Percentiles rank a stretch among this genome's conserved stretches.
These are phyloP conservation scores for Formica aserva DNA, from an alignment of 2,888 invertebrate species.

Conservation along the genomic window DNA sequence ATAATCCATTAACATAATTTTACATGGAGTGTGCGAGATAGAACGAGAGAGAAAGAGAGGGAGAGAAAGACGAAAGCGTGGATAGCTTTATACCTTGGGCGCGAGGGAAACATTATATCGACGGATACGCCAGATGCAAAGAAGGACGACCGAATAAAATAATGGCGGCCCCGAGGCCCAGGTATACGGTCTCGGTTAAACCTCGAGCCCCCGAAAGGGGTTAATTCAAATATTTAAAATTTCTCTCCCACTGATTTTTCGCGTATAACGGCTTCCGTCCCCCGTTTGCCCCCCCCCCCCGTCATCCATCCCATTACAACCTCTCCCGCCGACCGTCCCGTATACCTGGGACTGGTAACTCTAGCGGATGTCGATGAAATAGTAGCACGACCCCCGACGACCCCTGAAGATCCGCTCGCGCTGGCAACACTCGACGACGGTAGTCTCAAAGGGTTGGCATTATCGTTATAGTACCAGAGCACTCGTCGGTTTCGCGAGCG, in stretches of 20 bases:
- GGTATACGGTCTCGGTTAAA: slow-evolving; percentile 74
- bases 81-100: slow-evolving; percentile 62
- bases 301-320: slow-evolving; percentile 51
- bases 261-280: slow-evolving; percentile 79
- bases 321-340: slow-evolving; percentile 10
- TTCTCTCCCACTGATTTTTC: slow-evolving; percentile 81
- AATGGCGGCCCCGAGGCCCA: slow-evolving; percentile 76
- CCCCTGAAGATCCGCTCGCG: slow-evolving; percentile 68
- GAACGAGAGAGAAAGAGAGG: background rate
- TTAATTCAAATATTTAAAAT: slow-evolving; percentile 86
- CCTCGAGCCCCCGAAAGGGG: slow-evolving; percentile 74
- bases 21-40: slow-evolving; percentile 78
- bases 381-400: slow-evolving; percentile 71
- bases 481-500: slow-evolving; percentile 64
- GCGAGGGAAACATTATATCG: slow-evolving; percentile 82
- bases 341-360: slow-evolving; percentile 75
- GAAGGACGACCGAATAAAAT: slow-evolving; percentile 79
- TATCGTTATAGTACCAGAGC: slow-evolving; percentile 75
- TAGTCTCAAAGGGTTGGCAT: slow-evolving; percentile 78
- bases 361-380: slow-evolving; percentile 77
- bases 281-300: slow-evolving; percentile 21
- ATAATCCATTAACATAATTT: slow-evolving; percentile 86
- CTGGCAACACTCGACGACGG: slow-evolving; percentile 64
- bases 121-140: slow-evolving; percentile 85
- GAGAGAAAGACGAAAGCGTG: background rate